Evolutionary conservation across 35 echinoderm and acorn worm genomes (phyloP), one percentile per base, ranked within the genome.

Genomic region (Antedon bifida): DNA sequence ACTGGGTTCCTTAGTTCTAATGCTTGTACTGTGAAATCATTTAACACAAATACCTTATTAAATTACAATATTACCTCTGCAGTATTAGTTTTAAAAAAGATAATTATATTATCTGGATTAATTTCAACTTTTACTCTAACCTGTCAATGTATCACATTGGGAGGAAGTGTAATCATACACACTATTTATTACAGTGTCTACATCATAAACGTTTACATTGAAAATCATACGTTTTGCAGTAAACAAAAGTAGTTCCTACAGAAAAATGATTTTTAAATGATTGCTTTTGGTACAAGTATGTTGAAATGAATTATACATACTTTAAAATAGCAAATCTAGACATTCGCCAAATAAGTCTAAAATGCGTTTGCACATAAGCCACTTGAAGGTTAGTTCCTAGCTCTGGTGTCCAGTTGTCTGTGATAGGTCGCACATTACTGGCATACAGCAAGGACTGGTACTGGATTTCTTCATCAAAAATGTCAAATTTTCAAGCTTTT

Each of bases 291-390:
- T 42, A 42, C 5, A 42, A 42, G 14, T 42, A 14, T 42, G 4
- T 78, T 9, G 26, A 31, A 34, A 4, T 3, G 0, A 78, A 2
- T 78, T 32, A 11, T 14, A 82, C 90, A 81, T 77, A 92, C 90
- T 92, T 92, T 34, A 88, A 45, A 38, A 92, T 92, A 75, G 82
- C 90, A 32, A 34, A 84, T 79, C 90, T 79, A 35, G 86, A 76
- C 39, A 92, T 39, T 74, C 86, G 87, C 90, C 90, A 92, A n/a
- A 84, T 73, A n/a, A 92, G 86, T 34, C 80, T 46, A 1, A 92
- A 81, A 36, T 92, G 76, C 36, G 81, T 92, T 46, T 92, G 90
- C 14, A 92, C 90, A 39, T 84, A 88, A 8, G 86, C 90, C 19
- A 92, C 64, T 36, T 34, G 1, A 16, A 35, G n/a, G 0, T 34